These are phyloP conservation scores for Danaus melanippus DNA, from an alignment of 1,140 invertebrate species.

Conservation along the genomic window DNA sequence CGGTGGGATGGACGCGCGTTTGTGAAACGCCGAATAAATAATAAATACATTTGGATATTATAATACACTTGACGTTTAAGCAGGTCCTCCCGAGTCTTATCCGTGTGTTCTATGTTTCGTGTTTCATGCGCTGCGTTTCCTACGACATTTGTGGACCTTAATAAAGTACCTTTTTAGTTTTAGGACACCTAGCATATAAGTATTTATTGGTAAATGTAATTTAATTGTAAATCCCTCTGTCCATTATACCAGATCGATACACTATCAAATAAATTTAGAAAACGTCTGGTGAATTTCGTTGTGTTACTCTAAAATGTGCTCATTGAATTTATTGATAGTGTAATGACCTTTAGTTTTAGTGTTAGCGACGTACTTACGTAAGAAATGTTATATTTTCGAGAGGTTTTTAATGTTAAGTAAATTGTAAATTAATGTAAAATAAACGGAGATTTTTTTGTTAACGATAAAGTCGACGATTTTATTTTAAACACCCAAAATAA, in stretches of 20 bases:
- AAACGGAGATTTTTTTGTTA: slow-evolving; percentile 69
- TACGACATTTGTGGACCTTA: slow-evolving; percentile 42
- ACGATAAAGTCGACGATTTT: slow-evolving; percentile 23
- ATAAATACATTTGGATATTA: not conserved
- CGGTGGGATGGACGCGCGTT: slow-evolving; percentile 48
- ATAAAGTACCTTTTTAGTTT: slow-evolving; percentile 64
- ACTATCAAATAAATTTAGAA: slow-evolving; percentile 19
- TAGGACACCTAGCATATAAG: slow-evolving; percentile 48
- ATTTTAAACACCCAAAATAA: not conserved
- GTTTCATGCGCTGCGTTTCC: slow-evolving; percentile 57
- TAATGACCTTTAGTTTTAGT: slow-evolving; percentile 13
- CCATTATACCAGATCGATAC: slow-evolving; percentile 14
- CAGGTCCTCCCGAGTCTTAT: no score
- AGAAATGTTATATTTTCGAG: slow-evolving; percentile 60
- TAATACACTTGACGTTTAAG: no score
- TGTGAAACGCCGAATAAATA: slow-evolving; percentile 42
- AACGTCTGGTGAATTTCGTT: not conserved
- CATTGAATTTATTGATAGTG: slow-evolving; percentile 17
- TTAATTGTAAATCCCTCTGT: slow-evolving; percentile 45
- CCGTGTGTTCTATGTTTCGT: slow-evolving; percentile 15
- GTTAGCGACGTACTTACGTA: slow-evolving; percentile 34
- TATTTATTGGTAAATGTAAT: slow-evolving; percentile 63
- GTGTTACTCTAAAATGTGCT: not conserved
- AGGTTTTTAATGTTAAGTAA: slow-evolving; percentile 56
- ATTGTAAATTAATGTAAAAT: slow-evolving; percentile 71